Base-by-base conservation (phyloP, 2,888 invertebrate genomes). In the Ferdinandea cuprea region DNA sequence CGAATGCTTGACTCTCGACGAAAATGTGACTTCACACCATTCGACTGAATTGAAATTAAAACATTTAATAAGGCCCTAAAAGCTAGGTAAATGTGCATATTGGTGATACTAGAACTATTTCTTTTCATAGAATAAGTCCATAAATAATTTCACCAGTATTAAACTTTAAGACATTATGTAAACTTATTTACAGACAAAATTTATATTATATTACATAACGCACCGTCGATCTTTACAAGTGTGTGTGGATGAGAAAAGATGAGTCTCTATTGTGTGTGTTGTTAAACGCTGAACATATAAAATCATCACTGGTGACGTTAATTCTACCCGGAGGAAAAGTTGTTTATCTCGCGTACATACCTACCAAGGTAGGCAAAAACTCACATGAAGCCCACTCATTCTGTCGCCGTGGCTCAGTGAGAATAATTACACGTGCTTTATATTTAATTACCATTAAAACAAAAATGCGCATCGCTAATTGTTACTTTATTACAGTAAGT, bases 401-500 rank as follows among this genome's bases (percentile, higher is more conserved):
- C 13, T 42, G 32, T n/a, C 40, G 54, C 28, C 58, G 56, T 68
- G 25, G 25, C 25, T 58, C 68, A 58, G 42, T 50, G 52, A 76
- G 63, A 69, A 76, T 81, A 81, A 81, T 81, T 76, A 76, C 76
- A 69, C 48, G 69, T 69, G 76, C 76, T 76, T 76, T 69, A 71
- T 76, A 81, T 81, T 81, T 71, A 76, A 81, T 81, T 81, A 76
- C 69, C 58, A 50, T 76, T 80, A 61, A 76, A 81, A 76, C 50
- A 76, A 81, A 80, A 80, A 69, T 71, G 50, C 69, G 69, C 76
- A 76, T 69, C 69, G 69, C 76, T 76, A 76, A 80, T 80, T 80
- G 80, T 76, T 80, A 80, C 80, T 80, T 76, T 80, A 80, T 80
- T 80, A 81, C 52, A 35, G 80, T 66, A 76, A 81, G 76, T 71